phyloP scores from a whole-genome alignment of 2,888 invertebrate species.

The Phania funesta region DNA sequence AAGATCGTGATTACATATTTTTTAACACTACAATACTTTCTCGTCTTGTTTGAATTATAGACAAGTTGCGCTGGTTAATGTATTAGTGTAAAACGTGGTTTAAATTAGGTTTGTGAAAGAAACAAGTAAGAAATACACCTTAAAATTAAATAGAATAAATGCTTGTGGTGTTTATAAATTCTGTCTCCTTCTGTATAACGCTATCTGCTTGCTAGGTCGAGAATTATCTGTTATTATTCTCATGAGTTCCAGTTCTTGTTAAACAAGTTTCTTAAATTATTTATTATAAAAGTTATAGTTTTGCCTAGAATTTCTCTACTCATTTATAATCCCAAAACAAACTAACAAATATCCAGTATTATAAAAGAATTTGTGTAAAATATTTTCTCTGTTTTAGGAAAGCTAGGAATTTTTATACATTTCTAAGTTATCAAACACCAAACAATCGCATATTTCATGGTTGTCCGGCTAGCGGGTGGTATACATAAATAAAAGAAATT shows the following conservation, averaged over 20 bases:
- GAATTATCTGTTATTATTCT: no score
- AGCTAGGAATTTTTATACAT: slow-evolving; percentile 8
- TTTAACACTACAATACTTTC: no score
- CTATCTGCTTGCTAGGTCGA: no score
- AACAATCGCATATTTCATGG: slow-evolving; percentile 16
- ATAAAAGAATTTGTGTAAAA: slow-evolving; percentile 15
- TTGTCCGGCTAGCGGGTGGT: neutral
- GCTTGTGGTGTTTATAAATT: no score
- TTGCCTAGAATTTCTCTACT: neutral
- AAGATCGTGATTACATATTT: no score
- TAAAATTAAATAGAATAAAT: no score
- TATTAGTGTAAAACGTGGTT: no score
- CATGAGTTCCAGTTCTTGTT: neutral
- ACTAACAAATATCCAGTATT: neutral
- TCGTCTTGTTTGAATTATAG: no score
- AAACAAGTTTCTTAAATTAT: neutral
- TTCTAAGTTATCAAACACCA: slow-evolving; percentile 27
- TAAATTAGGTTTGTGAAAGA: no score
- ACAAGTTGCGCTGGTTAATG: no score
- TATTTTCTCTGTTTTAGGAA: neutral
- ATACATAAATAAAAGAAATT: neutral
- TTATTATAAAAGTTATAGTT: neutral
- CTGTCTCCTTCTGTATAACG: no score
- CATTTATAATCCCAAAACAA: slow-evolving; percentile 30
- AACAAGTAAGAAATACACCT: no score